Base-by-base conservation (phyloP, 2,888 invertebrate species). In the Plemyria rubiginata region DNA sequence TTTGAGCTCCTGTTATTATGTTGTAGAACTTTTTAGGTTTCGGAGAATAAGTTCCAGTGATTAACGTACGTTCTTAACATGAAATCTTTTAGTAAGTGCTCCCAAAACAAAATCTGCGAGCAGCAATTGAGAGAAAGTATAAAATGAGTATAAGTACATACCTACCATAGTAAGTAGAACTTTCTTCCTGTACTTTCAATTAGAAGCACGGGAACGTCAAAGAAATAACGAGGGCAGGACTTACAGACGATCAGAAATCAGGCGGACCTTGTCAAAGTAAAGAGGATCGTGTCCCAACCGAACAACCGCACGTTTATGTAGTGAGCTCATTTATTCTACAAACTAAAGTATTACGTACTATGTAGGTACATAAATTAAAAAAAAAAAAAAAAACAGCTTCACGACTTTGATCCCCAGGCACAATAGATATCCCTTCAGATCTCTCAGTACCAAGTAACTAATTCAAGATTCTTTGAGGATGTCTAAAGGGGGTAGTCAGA, bases 221-320 rank as follows among this genome's bases (percentile, higher is more conserved):
- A 81, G 82, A 81, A 81, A 82, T 83, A 83, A 83, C 79, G 78
- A 83, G 77, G 79, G 76, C 74, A 74, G 72, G 70, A 70, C 76
- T 79, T 74, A 75, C 77, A 70, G 76, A 60, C 72, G 76, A 78
- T 79, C 72, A 57, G 62, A 72, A 75, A 61, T 57, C 60, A 54
- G 53, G 16, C 28, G 50, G 49, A 65, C 57, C 58, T 54, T 46
- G 57, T 57, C 60, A 60, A 70, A 66, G 65, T 66, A 70, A 70
- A 71, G 67, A 61, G 62, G 57, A 58, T 61, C 59, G 55, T 56
- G 52, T 65, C 66, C 12, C 46, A 46, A 54, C 56, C 56, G 53
- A 59, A 52, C 41, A 38, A 50, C 11, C 5, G 15, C 52, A 28
- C 43, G 11, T 11, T 38, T 38, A 38, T 38, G 32, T 38, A 38